Percentiles rank a stretch among this genome's conserved stretches.
Evolutionary conservation across 2,113 vertebrate species (phyloP).

Genomic region (Urocynchramus pylzowi): DNA sequence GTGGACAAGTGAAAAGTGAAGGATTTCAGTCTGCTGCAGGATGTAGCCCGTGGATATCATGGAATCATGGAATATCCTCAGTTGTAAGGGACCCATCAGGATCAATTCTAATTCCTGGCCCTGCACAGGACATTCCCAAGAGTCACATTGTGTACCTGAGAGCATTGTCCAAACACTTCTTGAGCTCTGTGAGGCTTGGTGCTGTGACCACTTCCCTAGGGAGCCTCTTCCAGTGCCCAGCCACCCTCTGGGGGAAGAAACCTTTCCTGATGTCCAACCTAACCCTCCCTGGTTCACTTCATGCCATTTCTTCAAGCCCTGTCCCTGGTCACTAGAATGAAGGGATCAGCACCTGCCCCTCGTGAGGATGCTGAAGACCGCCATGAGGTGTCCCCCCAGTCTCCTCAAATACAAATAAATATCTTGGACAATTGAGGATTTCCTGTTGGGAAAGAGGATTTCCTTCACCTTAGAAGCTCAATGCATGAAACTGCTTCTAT

Average conservation of each 20-base stretch:
- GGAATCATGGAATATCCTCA: background rate
- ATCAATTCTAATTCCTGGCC: background rate
- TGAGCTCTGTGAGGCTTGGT: background rate
- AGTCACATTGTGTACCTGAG: background rate
- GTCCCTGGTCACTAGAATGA: background rate
- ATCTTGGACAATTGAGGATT: background rate
- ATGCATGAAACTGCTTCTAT: accelerated
- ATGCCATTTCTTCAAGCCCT: background rate
- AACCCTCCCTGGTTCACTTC: background rate
- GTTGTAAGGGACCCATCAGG: background rate
- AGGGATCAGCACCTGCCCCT: background rate
- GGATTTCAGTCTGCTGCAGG: background rate
- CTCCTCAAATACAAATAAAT: background rate
- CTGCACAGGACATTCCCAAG: background rate
- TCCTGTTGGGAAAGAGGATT: background rate
- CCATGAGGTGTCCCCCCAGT: background rate
- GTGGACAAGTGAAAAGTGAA: background rate
- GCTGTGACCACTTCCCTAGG: background rate
- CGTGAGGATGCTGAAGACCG: background rate
- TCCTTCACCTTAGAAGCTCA: background rate
- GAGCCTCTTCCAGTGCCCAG: background rate
- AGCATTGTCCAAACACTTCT: background rate
- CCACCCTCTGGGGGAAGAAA: background rate
- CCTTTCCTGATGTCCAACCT: background rate
- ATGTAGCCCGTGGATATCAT: background rate